phyloP scores from a whole-genome alignment of 2,113 vertebrate genomes.

The Corythornis cristatus region DNA sequence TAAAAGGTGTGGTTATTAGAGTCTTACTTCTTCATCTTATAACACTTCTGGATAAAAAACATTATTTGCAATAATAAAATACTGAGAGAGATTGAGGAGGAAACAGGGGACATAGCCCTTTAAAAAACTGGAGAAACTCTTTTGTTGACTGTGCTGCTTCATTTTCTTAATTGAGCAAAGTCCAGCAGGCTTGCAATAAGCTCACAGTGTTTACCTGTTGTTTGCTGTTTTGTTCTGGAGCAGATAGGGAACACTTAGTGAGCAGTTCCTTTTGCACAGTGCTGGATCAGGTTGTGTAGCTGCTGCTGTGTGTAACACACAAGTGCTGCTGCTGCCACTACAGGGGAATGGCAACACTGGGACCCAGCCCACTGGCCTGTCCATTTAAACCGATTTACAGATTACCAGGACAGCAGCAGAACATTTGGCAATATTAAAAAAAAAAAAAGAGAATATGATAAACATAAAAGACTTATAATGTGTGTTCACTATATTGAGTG shows the following conservation, averaged over 20 bases:
- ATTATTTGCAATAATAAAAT: neutral
- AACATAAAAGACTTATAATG: neutral
- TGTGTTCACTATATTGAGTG: neutral
- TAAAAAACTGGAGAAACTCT: neutral
- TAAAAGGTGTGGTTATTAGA: neutral
- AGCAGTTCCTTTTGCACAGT: neutral
- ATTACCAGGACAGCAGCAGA: neutral
- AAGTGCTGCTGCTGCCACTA: neutral
- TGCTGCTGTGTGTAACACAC: neutral
- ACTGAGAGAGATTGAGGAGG: neutral
- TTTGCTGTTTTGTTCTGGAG: neutral
- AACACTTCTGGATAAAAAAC: neutral
- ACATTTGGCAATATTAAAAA: neutral
- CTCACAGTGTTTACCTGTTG: neutral
- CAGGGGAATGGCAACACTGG: neutral
- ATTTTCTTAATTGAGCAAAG: neutral
- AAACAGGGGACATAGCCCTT: neutral
- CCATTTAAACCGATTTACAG: neutral
- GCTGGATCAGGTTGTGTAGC: neutral
- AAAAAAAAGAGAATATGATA: neutral
- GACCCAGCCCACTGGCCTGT: neutral
- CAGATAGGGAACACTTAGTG: neutral
- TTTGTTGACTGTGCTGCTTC: neutral
- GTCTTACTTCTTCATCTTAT: neutral
- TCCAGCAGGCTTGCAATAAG: neutral